Conservation (phyloP, 2,797 vertebrate genomes). For the Neostethus bicornis region DNA sequence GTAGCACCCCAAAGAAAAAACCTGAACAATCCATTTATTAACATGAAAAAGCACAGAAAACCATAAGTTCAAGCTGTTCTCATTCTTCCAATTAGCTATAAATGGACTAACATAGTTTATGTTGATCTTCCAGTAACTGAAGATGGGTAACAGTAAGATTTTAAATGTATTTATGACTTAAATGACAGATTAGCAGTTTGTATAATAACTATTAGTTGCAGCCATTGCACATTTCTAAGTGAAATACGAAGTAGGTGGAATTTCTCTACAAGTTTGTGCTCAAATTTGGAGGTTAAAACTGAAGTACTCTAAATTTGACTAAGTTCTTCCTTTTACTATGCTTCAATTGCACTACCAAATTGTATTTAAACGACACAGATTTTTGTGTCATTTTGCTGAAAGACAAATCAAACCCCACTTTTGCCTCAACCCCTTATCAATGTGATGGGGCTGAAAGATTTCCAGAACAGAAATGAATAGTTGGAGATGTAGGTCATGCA, state of each 20-base stretch:
- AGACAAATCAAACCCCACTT: background rate
- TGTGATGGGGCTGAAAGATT: background rate
- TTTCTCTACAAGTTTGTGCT: background rate
- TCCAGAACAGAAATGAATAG: background rate
- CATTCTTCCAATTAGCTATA: background rate
- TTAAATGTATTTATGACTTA: background rate
- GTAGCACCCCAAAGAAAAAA: conserved; percentile 1
- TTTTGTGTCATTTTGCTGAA: background rate
- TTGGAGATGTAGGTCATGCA: background rate
- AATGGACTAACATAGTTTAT: background rate
- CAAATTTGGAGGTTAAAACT: background rate
- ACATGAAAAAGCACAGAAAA: conserved; percentile 4
- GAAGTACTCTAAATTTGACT: background rate
- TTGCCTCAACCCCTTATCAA: background rate
- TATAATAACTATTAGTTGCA: background rate
- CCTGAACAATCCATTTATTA: background rate
- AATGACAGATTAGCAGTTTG: conserved; percentile 5
- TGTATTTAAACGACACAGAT: background rate
- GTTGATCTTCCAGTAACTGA: background rate
- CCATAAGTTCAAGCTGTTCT: background rate
- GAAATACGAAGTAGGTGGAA: background rate
- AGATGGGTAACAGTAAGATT: background rate
- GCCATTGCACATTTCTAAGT: background rate
- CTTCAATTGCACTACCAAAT: background rate
- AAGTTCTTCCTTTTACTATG: background rate